Conservation (phyloP, 2,888 invertebrate species). For the Junonia oenone region DNA sequence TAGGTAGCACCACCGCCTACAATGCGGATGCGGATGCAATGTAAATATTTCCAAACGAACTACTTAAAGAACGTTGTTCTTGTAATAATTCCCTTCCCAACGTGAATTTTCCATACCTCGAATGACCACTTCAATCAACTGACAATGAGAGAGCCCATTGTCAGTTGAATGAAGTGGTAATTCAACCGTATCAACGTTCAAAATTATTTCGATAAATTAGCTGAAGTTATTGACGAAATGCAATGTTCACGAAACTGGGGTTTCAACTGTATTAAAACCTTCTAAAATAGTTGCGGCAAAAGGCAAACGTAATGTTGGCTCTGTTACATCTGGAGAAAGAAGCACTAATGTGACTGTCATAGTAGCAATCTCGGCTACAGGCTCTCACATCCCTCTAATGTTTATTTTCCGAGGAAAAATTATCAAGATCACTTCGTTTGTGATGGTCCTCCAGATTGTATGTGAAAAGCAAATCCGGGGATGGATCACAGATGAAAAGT, state of each 20-base stretch:
- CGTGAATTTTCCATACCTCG: too few relatives aligned
- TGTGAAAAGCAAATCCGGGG: background rate
- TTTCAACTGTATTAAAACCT: conserved; percentile 14
- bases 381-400: conserved; percentile 20
- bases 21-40: too few relatives aligned
- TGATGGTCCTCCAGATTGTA: background rate
- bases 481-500: background rate
- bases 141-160: too few relatives aligned
- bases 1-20: too few relatives aligned
- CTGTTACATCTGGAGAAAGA: conserved; percentile 10
- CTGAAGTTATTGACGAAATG: conserved; percentile 4
- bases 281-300: too few relatives aligned
- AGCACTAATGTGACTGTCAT: conserved; percentile 6
- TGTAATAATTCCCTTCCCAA: too few relatives aligned
- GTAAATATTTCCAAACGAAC: too few relatives aligned
- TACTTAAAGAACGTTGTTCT: too few relatives aligned
- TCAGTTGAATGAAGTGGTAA: too few relatives aligned
- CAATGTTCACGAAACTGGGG: conserved; percentile 11
- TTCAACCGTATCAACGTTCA: conserved; percentile 17
- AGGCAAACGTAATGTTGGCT: too few relatives aligned
- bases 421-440: conserved; percentile 6
- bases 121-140: too few relatives aligned
- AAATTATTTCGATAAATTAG: background rate
- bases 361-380: background rate
- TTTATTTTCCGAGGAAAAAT: conserved; percentile 15